Percentiles rank a stretch among this genome's conserved stretches.
phyloP scores from a whole-genome alignment of 2,888 invertebrate genomes.

The Melanostoma scalare region DNA sequence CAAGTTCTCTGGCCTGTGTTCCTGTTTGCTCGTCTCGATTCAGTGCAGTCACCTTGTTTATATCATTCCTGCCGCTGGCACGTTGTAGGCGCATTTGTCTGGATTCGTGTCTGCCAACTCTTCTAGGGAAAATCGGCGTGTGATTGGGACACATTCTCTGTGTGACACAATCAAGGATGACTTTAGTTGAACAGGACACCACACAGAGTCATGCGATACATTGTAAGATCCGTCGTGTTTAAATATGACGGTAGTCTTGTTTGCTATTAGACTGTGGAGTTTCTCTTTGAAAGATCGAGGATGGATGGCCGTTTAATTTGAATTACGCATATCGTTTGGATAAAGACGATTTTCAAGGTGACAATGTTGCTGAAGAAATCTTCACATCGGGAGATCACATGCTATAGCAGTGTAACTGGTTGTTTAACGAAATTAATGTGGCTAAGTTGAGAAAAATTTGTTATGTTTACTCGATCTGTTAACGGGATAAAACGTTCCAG shows the following conservation, averaged over 20 bases:
- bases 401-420: background rate
- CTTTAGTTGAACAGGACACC: background rate
- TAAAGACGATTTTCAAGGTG: constrained; percentile 7
- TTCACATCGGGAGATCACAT: constrained; percentile 1
- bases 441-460: constrained; percentile 13
- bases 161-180: constrained; percentile 42
- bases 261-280: constrained; percentile 27
- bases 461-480: background rate
- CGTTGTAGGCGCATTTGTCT: constrained; percentile 38
- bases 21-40: constrained; percentile 9
- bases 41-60: constrained; percentile 1
- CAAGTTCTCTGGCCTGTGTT: constrained; percentile 30
- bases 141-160: constrained; percentile 36
- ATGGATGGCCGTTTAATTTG: constrained; percentile 37
- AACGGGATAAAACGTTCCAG: too few relatives aligned
- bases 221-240: constrained; percentile 9
- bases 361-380: constrained; percentile 24
- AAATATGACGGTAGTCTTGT: constrained; percentile 39
- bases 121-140: background rate
- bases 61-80: background rate
- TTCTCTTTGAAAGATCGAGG: constrained; percentile 22
- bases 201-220: background rate
- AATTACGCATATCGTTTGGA: constrained; percentile 30
- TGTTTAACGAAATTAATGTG: background rate
- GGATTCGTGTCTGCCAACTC: constrained; percentile 21